Percentiles rank a stretch among this genome's conserved stretches.
Conservation (phyloP, 2,797 vertebrate species). For the Siniperca undulata region DNA sequence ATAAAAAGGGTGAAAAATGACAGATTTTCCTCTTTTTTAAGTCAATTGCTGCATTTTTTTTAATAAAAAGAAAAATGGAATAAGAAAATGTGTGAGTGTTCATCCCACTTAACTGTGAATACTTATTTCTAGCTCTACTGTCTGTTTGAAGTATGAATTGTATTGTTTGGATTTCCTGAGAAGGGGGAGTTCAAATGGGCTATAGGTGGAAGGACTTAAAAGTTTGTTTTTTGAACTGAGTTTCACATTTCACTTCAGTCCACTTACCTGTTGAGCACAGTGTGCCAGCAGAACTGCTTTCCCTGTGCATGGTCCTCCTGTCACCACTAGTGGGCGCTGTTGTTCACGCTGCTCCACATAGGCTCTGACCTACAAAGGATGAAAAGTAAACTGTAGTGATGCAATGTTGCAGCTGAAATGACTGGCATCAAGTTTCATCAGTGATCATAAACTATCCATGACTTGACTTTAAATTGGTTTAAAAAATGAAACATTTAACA, state of each 20-base stretch:
- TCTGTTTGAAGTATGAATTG: neutral
- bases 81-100: neutral
- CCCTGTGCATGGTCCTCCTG: slow-evolving; percentile 85
- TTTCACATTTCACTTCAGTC: neutral
- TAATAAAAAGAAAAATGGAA: neutral
- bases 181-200: too few relatives aligned
- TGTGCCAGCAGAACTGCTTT: slow-evolving; percentile 87
- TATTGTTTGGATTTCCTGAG: neutral
- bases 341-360: slow-evolving; percentile 77
- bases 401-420: neutral
- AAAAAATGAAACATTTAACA: neutral
- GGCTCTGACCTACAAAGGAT: slow-evolving; percentile 67
- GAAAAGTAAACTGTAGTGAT: neutral
- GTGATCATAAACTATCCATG: neutral
- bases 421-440: neutral
- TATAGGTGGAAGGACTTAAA: too few relatives aligned
- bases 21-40: neutral
- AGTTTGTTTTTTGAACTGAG: neutral
- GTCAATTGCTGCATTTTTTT: neutral
- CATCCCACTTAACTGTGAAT: neutral
- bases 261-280: slow-evolving; percentile 82
- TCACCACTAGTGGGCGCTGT: slow-evolving; percentile 80
- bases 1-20: neutral
- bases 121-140: too few relatives aligned
- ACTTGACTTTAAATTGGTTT: neutral